Evolutionary conservation across 2,113 vertebrate genomes (phyloP).

Genomic region (Ammodytes marinus): DNA sequence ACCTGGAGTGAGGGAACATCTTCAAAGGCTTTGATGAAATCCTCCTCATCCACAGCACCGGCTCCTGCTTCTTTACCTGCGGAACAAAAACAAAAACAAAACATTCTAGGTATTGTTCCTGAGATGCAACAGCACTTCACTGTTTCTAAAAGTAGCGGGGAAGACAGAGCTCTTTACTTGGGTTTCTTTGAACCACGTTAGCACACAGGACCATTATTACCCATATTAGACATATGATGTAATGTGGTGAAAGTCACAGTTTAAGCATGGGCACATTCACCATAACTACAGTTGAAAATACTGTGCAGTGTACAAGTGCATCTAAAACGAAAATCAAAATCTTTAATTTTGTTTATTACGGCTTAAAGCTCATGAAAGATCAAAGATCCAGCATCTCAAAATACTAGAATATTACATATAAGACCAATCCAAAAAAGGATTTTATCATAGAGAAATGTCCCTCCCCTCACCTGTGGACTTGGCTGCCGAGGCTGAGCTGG

Average conservation of each 20-base stretch:
- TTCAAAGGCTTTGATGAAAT: conserved; percentile 97
- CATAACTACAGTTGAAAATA: neutral
- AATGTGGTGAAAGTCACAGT: neutral
- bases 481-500: conserved; percentile 86
- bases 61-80: conserved; percentile 91
- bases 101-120: neutral
- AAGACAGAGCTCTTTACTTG: neutral
- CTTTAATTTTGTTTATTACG: too few species aligned
- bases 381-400: too few species aligned
- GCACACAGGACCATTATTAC: neutral
- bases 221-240: neutral
- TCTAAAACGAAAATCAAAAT: too few species aligned
- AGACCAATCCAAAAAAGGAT: too few species aligned
- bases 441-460: too few species aligned
- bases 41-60: conserved; percentile 97
- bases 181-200: neutral
- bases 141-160: neutral
- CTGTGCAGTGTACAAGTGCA: neutral
- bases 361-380: too few species aligned
- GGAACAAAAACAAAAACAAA: neutral
- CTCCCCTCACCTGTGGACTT: conserved; percentile 89
- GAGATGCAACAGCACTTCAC: neutral
- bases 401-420: too few species aligned
- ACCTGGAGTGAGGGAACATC: conserved; percentile 95
- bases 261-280: neutral